phyloP scores from a whole-genome alignment of 2,797 vertebrate genomes.

The Leptoclinus maculatus region DNA sequence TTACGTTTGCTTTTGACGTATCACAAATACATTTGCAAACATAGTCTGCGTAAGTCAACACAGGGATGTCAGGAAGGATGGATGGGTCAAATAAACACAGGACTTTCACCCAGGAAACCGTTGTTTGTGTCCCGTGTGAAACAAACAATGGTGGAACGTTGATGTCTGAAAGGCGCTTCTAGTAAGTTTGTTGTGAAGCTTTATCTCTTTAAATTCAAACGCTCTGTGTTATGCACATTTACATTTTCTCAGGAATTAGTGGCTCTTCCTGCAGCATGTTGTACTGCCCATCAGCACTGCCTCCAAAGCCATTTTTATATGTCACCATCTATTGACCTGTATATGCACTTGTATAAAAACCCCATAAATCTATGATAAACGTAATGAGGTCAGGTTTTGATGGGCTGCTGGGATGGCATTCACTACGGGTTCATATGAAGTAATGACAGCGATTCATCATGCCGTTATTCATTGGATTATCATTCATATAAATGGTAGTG shows the following conservation, averaged over 20 bases:
- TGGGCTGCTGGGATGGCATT: constrained; percentile 33
- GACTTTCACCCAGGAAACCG: too few relatives aligned
- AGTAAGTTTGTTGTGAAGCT: constrained; percentile 1
- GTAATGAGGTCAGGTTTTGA: constrained; percentile 68
- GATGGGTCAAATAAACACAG: not conserved
- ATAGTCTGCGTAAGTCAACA: not conserved
- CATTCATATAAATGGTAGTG: constrained; percentile 51
- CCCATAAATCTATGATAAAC: constrained; percentile 67
- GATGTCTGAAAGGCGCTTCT: not conserved
- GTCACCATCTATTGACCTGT: constrained; percentile 54
- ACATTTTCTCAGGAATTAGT: constrained; percentile 31
- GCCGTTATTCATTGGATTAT: constrained; percentile 49
- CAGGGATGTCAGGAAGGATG: too few relatives aligned
- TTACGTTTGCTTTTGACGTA: not conserved
- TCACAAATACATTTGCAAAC: not conserved
- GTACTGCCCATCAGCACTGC: constrained; percentile 18
- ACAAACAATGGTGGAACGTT: not conserved
- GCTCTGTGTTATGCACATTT: constrained; percentile 3
- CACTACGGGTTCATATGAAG: constrained; percentile 33
- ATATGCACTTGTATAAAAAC: constrained; percentile 36
- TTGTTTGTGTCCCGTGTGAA: too few relatives aligned
- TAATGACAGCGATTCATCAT: constrained; percentile 48
- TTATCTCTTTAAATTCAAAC: constrained; percentile 23
- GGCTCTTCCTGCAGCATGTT: not conserved
- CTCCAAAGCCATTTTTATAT: constrained; percentile 51